Conservation (phyloP, 2,113 vertebrate genomes). For the Sakesphorus luctuosus region DNA sequence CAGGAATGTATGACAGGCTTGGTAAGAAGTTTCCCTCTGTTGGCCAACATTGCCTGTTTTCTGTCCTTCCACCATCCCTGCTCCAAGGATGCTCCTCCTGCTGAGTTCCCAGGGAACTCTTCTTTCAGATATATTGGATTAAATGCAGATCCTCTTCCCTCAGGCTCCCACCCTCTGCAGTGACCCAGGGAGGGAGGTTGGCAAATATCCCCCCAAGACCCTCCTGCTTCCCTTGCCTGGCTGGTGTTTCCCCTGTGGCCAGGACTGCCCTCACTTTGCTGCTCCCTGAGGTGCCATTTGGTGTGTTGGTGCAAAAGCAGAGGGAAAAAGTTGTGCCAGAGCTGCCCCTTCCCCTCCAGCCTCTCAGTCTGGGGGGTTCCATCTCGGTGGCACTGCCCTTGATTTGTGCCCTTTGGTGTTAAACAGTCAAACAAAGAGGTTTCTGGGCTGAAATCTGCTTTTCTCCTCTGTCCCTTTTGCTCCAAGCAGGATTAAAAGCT, state of each 20-base stretch:
- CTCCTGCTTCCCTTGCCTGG: not conserved
- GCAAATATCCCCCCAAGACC: not conserved
- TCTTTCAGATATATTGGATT: not conserved
- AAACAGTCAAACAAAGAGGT: not conserved
- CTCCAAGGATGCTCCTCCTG: not conserved
- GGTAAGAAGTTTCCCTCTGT: not conserved
- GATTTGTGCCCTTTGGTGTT: not conserved
- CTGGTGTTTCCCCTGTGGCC: not conserved
- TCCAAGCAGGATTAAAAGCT: slow-evolving; percentile 17
- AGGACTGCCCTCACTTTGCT: not conserved
- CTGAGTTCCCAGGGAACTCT: not conserved
- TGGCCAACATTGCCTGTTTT: not conserved
- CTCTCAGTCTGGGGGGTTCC: not conserved
- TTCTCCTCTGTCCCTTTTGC: not conserved
- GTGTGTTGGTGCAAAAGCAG: not conserved
- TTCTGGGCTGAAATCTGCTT: not conserved
- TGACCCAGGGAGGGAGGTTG: not conserved
- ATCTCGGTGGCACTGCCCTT: not conserved
- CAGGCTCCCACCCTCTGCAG: not conserved
- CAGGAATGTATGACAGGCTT: not conserved
- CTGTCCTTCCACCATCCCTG: not conserved
- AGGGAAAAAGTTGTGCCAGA: not conserved
- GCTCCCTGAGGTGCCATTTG: not conserved
- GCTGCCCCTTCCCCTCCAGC: not conserved
- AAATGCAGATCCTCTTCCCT: not conserved